phyloP scores from a whole-genome alignment of 2,797 vertebrate genomes.

The Paedocypris micromegethes region DNA sequence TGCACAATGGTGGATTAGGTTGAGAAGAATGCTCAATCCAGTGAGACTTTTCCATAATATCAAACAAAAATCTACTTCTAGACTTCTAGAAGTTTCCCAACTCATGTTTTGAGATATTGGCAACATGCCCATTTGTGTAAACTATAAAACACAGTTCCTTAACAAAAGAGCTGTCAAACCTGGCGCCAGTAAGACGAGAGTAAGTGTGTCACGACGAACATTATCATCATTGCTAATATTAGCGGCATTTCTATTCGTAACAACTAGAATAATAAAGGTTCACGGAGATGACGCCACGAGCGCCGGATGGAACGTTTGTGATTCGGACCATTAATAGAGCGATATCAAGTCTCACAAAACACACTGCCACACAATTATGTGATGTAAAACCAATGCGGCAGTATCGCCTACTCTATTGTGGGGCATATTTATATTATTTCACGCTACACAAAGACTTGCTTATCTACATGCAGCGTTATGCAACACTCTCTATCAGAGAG shows the following conservation, averaged over 20 bases:
- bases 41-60: too few relatives aligned
- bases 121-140: not conserved
- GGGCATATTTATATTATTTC: conserved; percentile 1
- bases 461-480: conserved; percentile 22
- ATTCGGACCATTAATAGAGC: not conserved
- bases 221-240: conserved; percentile 28
- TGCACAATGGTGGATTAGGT: too few relatives aligned
- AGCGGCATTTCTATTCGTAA: conserved; percentile 5
- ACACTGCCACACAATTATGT: conserved; percentile 2
- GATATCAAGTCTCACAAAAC: not conserved
- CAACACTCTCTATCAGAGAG: conserved; percentile 5
- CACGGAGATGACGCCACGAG: conserved; percentile 10
- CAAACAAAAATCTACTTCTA: too few relatives aligned
- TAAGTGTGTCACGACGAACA: conserved; percentile 27
- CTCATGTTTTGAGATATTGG: too few relatives aligned
- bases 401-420: conserved; percentile 18
- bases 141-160: conserved; percentile 10
- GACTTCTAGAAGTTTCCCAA: too few relatives aligned
- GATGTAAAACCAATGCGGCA: conserved; percentile 2
- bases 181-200: conserved; percentile 35
- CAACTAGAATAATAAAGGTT: conserved; percentile 11
- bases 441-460: conserved; percentile 12
- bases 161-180: conserved; percentile 11
- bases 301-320: conserved; percentile 9
- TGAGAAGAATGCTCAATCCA: too few relatives aligned